Conservation (phyloP, 2,113 vertebrate species). For the Sylvietta virens region DNA sequence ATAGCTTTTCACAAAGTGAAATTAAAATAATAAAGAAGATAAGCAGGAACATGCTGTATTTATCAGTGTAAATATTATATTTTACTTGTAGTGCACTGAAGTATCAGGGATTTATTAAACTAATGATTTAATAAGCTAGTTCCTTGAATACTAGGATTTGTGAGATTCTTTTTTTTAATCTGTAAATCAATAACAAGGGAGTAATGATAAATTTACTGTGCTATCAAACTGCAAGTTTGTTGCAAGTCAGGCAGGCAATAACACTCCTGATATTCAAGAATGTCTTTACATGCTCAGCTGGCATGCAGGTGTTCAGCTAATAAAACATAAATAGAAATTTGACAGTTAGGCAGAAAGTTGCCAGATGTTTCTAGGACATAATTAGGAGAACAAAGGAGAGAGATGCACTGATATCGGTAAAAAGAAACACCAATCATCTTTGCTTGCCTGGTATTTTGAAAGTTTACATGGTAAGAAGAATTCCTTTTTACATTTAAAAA, state of each 20-base stretch:
- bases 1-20: not conserved
- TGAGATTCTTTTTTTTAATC: not conserved
- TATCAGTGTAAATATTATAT: not conserved
- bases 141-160: not conserved
- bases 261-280: not conserved
- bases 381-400: not conserved
- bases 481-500: not conserved
- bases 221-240: not conserved
- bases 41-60: not conserved
- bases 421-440: not conserved
- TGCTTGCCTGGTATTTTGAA: not conserved
- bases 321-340: slow-evolving; percentile 48
- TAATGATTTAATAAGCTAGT: not conserved
- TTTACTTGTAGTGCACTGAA: not conserved
- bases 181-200: not conserved
- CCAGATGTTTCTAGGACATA: slow-evolving; percentile 12
- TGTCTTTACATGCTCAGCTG: slow-evolving; percentile 26
- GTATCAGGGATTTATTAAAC: not conserved
- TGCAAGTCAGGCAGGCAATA: not conserved
- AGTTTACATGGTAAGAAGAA: not conserved
- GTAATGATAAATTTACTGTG: not conserved
- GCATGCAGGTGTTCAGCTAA: slow-evolving; percentile 25
- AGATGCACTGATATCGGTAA: not conserved
- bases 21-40: not conserved
- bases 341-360: not conserved